phyloP scores from a whole-genome alignment of 35 echinoderm and acorn worm species.

The Stichopus chloronotus region DNA sequence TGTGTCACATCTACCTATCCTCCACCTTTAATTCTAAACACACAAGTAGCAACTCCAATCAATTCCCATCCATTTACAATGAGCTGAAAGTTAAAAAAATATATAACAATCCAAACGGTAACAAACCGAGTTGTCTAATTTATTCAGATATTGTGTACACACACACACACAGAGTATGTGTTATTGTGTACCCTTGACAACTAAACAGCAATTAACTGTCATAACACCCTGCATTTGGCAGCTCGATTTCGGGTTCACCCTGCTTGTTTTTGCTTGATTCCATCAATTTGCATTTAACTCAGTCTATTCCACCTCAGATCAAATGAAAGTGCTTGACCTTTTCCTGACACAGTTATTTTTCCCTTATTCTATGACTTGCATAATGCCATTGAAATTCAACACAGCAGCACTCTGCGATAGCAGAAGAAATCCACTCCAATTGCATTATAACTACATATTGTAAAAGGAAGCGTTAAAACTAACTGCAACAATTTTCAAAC shows the following conservation, averaged over 20 bases:
- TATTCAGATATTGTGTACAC: background rate
- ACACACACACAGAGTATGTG: too few relatives aligned
- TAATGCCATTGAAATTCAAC: background rate
- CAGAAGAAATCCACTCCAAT: background rate
- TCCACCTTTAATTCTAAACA: too few relatives aligned
- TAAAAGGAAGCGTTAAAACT: background rate
- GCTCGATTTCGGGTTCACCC: background rate
- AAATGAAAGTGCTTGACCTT: slow-evolving; percentile 9
- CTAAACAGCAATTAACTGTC: background rate
- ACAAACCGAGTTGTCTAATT: background rate
- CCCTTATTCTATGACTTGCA: background rate
- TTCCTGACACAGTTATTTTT: background rate
- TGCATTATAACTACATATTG: too few relatives aligned
- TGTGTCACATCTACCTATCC: too few relatives aligned
- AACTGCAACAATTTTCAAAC: background rate
- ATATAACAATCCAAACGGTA: too few relatives aligned
- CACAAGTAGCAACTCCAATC: too few relatives aligned
- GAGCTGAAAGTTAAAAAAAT: too few relatives aligned
- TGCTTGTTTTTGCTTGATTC: background rate
- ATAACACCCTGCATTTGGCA: background rate
- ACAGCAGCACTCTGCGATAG: background rate
- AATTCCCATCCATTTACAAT: too few relatives aligned
- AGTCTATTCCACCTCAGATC: background rate
- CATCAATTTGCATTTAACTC: background rate
- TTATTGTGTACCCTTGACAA: background rate